Conservation (phyloP, 2,888 invertebrate species). For the Agrypnus murinus region DNA sequence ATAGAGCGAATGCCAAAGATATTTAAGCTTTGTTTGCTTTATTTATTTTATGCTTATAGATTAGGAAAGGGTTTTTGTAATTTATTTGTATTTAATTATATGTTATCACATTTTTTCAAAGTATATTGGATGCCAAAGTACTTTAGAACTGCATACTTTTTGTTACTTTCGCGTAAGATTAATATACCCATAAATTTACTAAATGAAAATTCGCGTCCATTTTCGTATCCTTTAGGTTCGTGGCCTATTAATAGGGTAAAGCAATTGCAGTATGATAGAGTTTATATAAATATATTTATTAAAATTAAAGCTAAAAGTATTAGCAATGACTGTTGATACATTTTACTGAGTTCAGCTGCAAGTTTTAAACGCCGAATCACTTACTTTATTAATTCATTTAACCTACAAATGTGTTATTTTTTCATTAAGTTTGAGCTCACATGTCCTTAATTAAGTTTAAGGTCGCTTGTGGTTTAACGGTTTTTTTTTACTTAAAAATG, state of each 20-base stretch:
- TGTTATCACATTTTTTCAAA: constrained; percentile 32
- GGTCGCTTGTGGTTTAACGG: constrained; percentile 22
- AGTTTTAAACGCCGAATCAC: constrained; percentile 12
- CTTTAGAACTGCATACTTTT: constrained; percentile 37
- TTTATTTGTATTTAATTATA: constrained; percentile 38
- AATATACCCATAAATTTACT: constrained; percentile 36
- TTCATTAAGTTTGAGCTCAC: constrained; percentile 31
- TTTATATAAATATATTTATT: constrained; percentile 44
- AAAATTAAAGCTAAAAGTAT: constrained; percentile 41
- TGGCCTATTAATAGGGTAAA: constrained; percentile 50
- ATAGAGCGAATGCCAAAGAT: constrained; percentile 48
- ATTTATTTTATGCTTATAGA: constrained; percentile 45
- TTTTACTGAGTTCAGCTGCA: constrained; percentile 48
- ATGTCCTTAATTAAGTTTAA: constrained; percentile 40
- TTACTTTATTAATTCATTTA: constrained; percentile 8
- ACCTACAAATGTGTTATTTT: too few species aligned
- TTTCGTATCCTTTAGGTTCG: constrained; percentile 51
- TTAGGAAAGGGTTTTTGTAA: constrained; percentile 29
- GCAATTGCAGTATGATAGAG: constrained; percentile 46
- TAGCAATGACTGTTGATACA: constrained; percentile 43
- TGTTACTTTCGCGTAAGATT: constrained; percentile 33
- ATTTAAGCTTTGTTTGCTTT: constrained; percentile 44
- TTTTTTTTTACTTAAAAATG: constrained; percentile 2
- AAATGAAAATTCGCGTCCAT: constrained; percentile 49
- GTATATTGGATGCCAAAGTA: constrained; percentile 49